Percentiles rank a stretch among this genome's conserved stretches.
These are phyloP conservation scores for Polyploca ridens DNA, from an alignment of 2,888 invertebrate species.

Conservation along the genomic window DNA sequence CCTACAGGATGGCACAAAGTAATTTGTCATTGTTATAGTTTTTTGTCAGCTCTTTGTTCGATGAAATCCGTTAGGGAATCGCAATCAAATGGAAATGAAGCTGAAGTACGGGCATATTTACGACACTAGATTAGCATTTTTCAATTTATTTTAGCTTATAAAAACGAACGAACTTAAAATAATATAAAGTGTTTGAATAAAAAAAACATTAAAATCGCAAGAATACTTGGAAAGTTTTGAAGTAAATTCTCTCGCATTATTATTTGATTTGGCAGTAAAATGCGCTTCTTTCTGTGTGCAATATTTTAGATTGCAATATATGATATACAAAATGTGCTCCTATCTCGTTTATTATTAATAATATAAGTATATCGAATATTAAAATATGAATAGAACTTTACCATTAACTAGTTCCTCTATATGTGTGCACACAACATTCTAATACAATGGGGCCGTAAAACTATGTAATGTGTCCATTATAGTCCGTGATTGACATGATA, in stretches of 20 bases:
- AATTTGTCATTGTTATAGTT: constrained; percentile 60
- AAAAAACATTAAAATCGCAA: too few relatives aligned
- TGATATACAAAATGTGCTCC: background rate
- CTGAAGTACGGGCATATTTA: constrained; percentile 40
- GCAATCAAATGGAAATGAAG: constrained; percentile 58
- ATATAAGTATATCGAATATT: background rate
- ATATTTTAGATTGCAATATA: too few relatives aligned
- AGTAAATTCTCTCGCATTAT: too few relatives aligned
- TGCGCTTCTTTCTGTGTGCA: too few relatives aligned
- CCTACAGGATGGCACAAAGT: constrained; percentile 39
- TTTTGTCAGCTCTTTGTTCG: constrained; percentile 47
- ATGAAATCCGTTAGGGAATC: constrained; percentile 41
- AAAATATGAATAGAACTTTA: background rate
- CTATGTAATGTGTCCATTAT: constrained; percentile 35
- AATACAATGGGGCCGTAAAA: constrained; percentile 29
- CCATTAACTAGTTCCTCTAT: background rate
- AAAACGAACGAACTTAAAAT: too few relatives aligned
- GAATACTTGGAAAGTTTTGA: too few relatives aligned
- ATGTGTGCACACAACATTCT: constrained; percentile 4
- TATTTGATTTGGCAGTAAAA: too few relatives aligned
- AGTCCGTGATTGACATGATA: constrained; percentile 38
- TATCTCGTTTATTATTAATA: too few relatives aligned
- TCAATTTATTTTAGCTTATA: background rate
- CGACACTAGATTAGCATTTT: constrained; percentile 28
- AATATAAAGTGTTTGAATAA: too few relatives aligned